phyloP scores from a whole-genome alignment of 1,140 invertebrate genomes.

The Drosophila serrata region DNA sequence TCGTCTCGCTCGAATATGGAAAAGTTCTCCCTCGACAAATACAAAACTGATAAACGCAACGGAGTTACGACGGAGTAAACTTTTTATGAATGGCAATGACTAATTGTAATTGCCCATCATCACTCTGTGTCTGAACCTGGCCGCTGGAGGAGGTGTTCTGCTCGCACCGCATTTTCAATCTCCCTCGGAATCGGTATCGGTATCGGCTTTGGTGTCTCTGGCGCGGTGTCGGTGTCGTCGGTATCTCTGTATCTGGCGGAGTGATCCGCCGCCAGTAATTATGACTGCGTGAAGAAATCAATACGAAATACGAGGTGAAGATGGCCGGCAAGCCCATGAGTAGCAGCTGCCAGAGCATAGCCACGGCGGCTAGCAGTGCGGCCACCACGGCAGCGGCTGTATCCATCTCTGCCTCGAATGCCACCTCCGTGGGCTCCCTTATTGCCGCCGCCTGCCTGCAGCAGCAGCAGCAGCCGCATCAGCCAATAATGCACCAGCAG shows the following conservation, averaged over 20 bases:
- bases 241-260: constrained; percentile 55
- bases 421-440: constrained; percentile 72
- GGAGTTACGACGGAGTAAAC: constrained; percentile 38
- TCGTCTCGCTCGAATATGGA: constrained; percentile 59
- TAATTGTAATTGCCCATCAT: constrained; percentile 55
- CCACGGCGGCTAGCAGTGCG: constrained; percentile 67
- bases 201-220: constrained; percentile 12
- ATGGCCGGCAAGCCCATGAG: constrained; percentile 73
- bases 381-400: constrained; percentile 66
- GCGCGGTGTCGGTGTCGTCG: constrained; percentile 17
- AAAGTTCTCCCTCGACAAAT: constrained; percentile 70
- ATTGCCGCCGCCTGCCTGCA: constrained; percentile 66
- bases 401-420: constrained; percentile 71
- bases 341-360: constrained; percentile 82
- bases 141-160: constrained; percentile 14
- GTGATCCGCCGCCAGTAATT: constrained; percentile 49
- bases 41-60: constrained; percentile 53
- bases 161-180: constrained; percentile 1
- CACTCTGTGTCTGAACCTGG: constrained; percentile 31
- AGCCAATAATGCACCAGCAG: constrained; percentile 26
- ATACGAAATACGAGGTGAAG: constrained; percentile 65
- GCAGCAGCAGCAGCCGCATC: constrained; percentile 34
- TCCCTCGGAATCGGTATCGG: constrained; percentile 2
- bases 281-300: constrained; percentile 80
- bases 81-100: constrained; percentile 56